Conservation (phyloP, 2,797 vertebrate species). For the Otus scops region DNA sequence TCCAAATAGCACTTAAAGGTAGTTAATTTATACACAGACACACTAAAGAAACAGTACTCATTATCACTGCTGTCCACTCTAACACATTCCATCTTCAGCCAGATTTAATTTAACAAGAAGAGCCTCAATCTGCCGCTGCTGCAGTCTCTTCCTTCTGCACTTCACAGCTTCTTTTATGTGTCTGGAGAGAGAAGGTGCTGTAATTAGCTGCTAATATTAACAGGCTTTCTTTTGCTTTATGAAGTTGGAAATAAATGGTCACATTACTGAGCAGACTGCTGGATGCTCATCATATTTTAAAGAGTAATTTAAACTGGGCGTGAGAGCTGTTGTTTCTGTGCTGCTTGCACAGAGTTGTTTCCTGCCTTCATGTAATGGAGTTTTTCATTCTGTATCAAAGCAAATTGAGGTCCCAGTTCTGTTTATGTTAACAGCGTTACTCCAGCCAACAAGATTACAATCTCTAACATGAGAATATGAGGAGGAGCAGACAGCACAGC, state of each 20-base stretch:
- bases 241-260: constrained; percentile 23
- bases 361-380: not conserved
- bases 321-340: not conserved
- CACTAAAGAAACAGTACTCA: constrained; percentile 19
- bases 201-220: constrained; percentile 62
- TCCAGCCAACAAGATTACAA: not conserved
- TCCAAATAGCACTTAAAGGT: constrained; percentile 11
- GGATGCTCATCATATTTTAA: not conserved
- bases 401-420: not conserved
- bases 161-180: constrained; percentile 54
- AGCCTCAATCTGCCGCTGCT: constrained; percentile 52
- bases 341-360: not conserved
- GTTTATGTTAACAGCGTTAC: not conserved
- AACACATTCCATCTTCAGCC: constrained; percentile 39
- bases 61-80: constrained; percentile 60
- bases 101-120: constrained; percentile 65
- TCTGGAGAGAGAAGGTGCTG: constrained; percentile 21
- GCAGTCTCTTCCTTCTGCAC: constrained; percentile 23
- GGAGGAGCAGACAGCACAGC: not conserved
- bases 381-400: not conserved
- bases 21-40: constrained; percentile 50
- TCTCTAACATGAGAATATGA: not conserved
- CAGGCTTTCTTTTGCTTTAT: constrained; percentile 17
- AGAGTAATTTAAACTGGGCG: not conserved
- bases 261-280: not conserved